Base-by-base conservation (phyloP, 2,113 vertebrate genomes). In the Solea senegalensis region DNA sequence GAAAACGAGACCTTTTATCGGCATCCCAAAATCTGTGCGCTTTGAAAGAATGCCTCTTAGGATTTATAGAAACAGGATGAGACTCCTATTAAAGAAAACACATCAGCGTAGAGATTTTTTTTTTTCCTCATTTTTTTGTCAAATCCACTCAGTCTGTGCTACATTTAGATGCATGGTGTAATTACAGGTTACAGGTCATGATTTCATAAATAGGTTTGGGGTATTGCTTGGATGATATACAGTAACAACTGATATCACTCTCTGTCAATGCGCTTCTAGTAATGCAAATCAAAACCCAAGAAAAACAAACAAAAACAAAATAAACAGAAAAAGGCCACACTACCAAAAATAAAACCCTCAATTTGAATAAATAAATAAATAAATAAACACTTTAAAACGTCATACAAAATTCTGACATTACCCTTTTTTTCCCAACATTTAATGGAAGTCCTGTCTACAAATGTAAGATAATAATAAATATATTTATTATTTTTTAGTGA, bases 391-490 rank as follows among this genome's bases (percentile, higher is more conserved):
- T 94, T 91, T 78, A 86, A 93, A 93, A 93, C 79, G 77, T 91
- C 78, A 82, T 94, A 93, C 82, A 94, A 94, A 94, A 92, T 87
- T 89, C 88, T 85, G 76, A 80, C 80, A 80, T 89, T 80, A 91
- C 86, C 90, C 87, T 89, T 90, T 83, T 87, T 77, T 49, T 11
- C 44, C 81, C 84, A 81, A 90, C 88, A 87, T 88, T 86, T 84
- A 90, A 91, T 91, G 85, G 88, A 93, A 93, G 90, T 91, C 92
- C 86, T 88, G 88, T 91, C 91, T 93, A 92, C 88, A 94, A 93
- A 94, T 90, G 89, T 90, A 85, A 89, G 89, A 91, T 93, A 92
- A 91, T 93, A 92, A 93, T 93, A 94, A 94, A 94, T 94, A 94
- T 92, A 94, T 90, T 92, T 84, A 87, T 76, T 79, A 73, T 85